Evolutionary conservation across 2,113 vertebrate species (phyloP).

Genomic region (Syngnathus typhle): DNA sequence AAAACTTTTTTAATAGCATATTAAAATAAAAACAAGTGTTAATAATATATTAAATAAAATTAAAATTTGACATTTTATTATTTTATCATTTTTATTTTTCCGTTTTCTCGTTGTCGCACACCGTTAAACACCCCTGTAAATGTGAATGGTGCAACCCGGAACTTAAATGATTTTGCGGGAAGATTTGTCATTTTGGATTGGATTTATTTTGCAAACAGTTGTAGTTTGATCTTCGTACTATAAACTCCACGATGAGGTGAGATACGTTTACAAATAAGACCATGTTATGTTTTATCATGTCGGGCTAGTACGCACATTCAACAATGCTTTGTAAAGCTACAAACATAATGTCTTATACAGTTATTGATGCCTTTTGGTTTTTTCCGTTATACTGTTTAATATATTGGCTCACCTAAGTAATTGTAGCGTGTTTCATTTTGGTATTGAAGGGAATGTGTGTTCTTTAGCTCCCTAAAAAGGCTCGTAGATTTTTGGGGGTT

Average conservation of each 20-base stretch:
- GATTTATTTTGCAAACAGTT: background rate
- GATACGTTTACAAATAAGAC: background rate
- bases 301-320: background rate
- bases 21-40: background rate
- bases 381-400: too few species aligned
- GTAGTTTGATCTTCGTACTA: background rate
- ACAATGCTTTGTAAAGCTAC: background rate
- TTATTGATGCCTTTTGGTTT: too few species aligned
- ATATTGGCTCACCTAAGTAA: too few species aligned
- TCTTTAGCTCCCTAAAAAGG: too few species aligned
- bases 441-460: too few species aligned
- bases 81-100: too few species aligned
- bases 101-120: too few species aligned
- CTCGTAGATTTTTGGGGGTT: too few species aligned
- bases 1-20: too few species aligned
- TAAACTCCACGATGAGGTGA: background rate
- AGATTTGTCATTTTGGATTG: background rate
- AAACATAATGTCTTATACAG: background rate
- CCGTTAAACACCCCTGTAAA: background rate
- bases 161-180: constrained; percentile 30
- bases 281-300: background rate
- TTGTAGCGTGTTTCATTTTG: background rate
- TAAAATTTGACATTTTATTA: too few species aligned
- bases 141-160: background rate
- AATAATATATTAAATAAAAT: too few species aligned